Evolutionary conservation across 2,113 vertebrate genomes (phyloP).

Genomic region (Boleophthalmus pectinirostris): DNA sequence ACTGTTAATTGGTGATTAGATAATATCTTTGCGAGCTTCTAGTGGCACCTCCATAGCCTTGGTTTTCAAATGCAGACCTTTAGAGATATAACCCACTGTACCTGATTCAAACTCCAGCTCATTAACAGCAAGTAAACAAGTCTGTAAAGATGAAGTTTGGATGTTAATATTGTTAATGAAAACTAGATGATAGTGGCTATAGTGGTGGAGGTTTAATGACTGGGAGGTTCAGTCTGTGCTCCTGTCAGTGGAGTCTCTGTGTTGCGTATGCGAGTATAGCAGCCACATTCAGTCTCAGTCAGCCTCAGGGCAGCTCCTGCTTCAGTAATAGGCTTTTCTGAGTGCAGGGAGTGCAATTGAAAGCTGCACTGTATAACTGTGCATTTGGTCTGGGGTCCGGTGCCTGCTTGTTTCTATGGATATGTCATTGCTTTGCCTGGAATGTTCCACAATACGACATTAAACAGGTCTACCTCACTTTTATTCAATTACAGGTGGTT

Average conservation of each 20-base stretch:
- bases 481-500: no score
- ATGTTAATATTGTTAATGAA: background rate
- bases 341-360: no score
- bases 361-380: no score
- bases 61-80: slow-evolving; percentile 27
- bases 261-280: background rate
- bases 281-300: no score
- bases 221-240: background rate
- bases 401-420: no score
- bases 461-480: no score
- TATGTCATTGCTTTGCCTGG: no score
- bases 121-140: slow-evolving; percentile 31
- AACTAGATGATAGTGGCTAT: background rate
- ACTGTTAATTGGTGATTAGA: slow-evolving; percentile 61
- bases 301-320: no score
- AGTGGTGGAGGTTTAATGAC: no score
- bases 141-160: background rate
- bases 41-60: slow-evolving; percentile 20
- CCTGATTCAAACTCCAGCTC: slow-evolving; percentile 19
- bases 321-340: no score
- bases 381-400: no score
- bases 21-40: slow-evolving; percentile 29
- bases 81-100: slow-evolving; percentile 15
- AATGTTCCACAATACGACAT: no score
- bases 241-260: background rate